Conservation (phyloP, 2,888 invertebrate species). For the Onthophagus sagittarius region DNA sequence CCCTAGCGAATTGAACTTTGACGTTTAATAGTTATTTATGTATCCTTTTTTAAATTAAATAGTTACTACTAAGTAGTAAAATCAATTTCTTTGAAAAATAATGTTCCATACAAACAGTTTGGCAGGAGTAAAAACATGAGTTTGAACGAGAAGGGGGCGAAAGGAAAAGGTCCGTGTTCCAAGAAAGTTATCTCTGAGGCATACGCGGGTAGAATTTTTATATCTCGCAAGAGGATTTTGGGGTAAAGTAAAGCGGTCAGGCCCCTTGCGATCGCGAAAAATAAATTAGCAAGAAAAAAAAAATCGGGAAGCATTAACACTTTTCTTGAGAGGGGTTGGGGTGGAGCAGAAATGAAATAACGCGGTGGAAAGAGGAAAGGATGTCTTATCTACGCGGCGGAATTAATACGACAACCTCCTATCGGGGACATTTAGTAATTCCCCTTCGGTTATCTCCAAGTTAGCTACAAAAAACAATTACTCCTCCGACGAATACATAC, state of each 20-base stretch:
- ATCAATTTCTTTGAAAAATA: background rate
- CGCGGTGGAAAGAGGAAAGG: conserved; percentile 8
- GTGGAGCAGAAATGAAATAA: background rate
- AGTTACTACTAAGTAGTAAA: too few species aligned
- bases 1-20: background rate
- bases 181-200: background rate
- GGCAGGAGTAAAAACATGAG: background rate
- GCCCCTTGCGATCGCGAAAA: background rate
- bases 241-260: background rate
- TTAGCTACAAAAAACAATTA: background rate
- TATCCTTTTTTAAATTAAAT: too few species aligned
- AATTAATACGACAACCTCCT: background rate
- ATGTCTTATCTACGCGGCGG: background rate
- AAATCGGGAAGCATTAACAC: background rate
- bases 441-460: background rate
- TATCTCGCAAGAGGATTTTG: background rate
- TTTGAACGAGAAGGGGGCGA: background rate
- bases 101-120: background rate
- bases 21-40: background rate
- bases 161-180: background rate
- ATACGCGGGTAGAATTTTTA: background rate
- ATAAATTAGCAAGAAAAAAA: background rate
- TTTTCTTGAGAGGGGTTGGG: background rate
- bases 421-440: background rate
- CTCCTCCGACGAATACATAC: background rate